Base-by-base conservation (phyloP, 1,140 invertebrate species). In the Trissolcus basalis region DNA sequence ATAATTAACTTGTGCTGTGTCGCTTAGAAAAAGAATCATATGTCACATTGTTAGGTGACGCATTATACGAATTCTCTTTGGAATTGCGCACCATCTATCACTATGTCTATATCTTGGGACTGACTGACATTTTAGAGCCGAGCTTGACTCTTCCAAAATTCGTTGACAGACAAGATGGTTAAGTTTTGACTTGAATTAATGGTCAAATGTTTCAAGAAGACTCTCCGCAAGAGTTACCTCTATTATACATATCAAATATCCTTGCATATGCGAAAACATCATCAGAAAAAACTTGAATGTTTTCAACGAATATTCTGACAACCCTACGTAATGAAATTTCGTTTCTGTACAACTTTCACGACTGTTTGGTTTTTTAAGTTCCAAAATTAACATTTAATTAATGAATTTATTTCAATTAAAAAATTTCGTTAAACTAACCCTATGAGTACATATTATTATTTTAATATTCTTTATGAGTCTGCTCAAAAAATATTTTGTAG, bases 101-200 rank as follows among this genome's bases (percentile, higher is more conserved):
- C n/a, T n/a, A 15, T 16, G 45, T 53, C 19, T 60, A 49, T 64
- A 64, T 72, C 63, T 54, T 59, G 1, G 19, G 33, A 16, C 44
- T 67, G 69, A 64, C 60, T 8, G 44, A 0, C 44, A 44, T 6
- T 45, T 32, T 47, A 12, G 13, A 43, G 36, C 27, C 35, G 19
- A 59, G 12, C 33, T 58, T 60, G 39, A 19, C 36, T 33, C 50
- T 50, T 41, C 61, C 50, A 55, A 74, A 74, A 74, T 71, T 71
- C 32, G 61, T 78, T 74, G 77, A 78, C 77, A 68, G 65, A 74
- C 61, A 67, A 67, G 43, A 61, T 32, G 49, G 70, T 69, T 77
- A 69, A 44, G 35, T 67, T 71, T 55, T 64, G 70, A 78, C 61
- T 71, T 60, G 67, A 71, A 78, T 68, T 78, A 78, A 78, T 78